A percentile compares a stretch with the other conserved stretches of the same genome.
Conservation (phyloP, 2,888 invertebrate species). For the Heteropelma amictum region DNA sequence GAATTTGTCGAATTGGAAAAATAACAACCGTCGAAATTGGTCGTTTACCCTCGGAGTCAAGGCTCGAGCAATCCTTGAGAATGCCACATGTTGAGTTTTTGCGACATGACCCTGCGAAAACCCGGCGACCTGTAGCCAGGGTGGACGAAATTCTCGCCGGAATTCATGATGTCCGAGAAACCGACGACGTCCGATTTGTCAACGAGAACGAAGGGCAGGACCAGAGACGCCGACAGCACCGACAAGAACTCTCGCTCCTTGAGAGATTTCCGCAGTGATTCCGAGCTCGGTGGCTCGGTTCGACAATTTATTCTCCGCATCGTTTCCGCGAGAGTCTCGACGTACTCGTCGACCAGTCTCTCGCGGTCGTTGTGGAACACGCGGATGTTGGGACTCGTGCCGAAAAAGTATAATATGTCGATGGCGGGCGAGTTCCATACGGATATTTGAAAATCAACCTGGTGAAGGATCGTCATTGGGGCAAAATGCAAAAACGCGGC, state of each 20-base stretch:
- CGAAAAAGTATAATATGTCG: slow-evolving; percentile 78
- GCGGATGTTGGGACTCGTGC: slow-evolving; percentile 69
- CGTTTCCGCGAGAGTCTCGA: slow-evolving; percentile 48
- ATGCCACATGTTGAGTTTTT: slow-evolving; percentile 61
- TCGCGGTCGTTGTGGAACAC: slow-evolving; percentile 56
- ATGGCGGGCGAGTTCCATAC: slow-evolving; percentile 76
- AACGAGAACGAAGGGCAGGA: slow-evolving; percentile 62
- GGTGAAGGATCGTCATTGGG: slow-evolving; percentile 54
- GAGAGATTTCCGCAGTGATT: slow-evolving; percentile 57
- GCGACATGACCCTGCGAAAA: slow-evolving; percentile 60
- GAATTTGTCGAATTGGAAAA: not conserved
- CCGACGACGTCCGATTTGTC: not conserved
- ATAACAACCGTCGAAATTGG: not conserved
- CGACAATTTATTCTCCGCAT: slow-evolving; percentile 66
- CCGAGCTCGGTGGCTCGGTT: slow-evolving; percentile 62
- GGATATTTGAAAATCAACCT: slow-evolving; percentile 79
- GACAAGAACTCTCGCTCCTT: slow-evolving; percentile 53
- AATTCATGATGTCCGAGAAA: not conserved
- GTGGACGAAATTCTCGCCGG: slow-evolving; percentile 54
- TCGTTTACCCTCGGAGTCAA: not conserved
- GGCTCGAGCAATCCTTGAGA: slow-evolving; percentile 65
- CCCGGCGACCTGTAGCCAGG: slow-evolving; percentile 34
- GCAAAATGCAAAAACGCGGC: no score
- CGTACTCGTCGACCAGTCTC: slow-evolving; percentile 64
- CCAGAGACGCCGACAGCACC: slow-evolving; percentile 59